A percentile compares a stretch with the other conserved stretches of the same genome.
Evolutionary conservation across 2,888 invertebrate genomes (phyloP).

Genomic region (Microctonus aethiopoides): DNA sequence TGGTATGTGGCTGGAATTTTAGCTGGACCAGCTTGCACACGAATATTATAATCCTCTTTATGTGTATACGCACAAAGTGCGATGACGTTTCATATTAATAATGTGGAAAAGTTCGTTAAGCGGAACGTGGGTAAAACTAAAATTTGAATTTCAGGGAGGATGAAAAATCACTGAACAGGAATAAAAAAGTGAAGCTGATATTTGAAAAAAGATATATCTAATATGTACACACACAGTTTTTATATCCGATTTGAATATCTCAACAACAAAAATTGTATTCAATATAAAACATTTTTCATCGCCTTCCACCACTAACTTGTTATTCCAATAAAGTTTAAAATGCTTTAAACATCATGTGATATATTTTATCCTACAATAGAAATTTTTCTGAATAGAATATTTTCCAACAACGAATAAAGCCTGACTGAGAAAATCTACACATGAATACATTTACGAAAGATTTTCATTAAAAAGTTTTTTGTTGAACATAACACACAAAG

Average conservation of each 20-base stretch:
- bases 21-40: background rate
- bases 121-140: background rate
- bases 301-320: background rate
- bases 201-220: background rate
- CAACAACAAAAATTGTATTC: background rate
- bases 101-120: background rate
- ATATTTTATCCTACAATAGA: background rate
- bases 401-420: background rate
- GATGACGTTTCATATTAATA: background rate
- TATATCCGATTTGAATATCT: background rate
- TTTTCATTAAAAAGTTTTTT: background rate
- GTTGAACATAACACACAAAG: background rate
- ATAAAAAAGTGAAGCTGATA: background rate
- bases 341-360: too few relatives aligned
- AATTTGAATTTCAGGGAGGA: background rate
- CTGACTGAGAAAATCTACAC: background rate
- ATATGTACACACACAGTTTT: background rate
- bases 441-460: background rate
- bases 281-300: background rate
- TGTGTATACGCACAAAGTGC: background rate
- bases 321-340: background rate
- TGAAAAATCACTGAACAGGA: background rate
- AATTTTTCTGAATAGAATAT: background rate
- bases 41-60: background rate
- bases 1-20: background rate